Conservation (phyloP, 1,140 invertebrate species). For the Chlorops oryzae region DNA sequence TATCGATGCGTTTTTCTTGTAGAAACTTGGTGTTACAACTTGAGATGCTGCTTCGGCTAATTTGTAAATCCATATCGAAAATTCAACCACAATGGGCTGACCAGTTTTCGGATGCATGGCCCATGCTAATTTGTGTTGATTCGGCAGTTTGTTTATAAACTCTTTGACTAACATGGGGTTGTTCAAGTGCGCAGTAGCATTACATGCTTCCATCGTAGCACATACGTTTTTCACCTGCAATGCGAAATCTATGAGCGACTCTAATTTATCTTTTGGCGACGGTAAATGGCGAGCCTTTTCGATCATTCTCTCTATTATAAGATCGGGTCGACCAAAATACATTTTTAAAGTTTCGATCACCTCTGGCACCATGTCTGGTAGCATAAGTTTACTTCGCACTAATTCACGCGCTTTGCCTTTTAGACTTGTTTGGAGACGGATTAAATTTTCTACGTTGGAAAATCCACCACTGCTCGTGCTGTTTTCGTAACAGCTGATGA, state of each 20-base stretch:
- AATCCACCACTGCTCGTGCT: not conserved
- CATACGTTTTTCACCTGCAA: slow-evolving; percentile 6
- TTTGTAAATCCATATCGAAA: too few species aligned
- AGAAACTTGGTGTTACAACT: not conserved
- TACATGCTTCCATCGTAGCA: slow-evolving; percentile 7
- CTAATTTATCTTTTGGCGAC: slow-evolving; percentile 5
- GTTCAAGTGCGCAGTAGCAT: slow-evolving; percentile 4
- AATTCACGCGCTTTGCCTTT: not conserved
- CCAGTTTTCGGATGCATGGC: slow-evolving; percentile 4
- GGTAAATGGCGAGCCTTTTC: not conserved
- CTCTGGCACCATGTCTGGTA: not conserved
- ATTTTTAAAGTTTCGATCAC: slow-evolving; percentile 8
- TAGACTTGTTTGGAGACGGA: too few species aligned
- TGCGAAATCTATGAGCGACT: slow-evolving; percentile 3
- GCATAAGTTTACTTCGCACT: slow-evolving; percentile 2
- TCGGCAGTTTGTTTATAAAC: slow-evolving; percentile 8
- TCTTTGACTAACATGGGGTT: slow-evolving; percentile 4
- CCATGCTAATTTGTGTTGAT: slow-evolving; percentile 5
- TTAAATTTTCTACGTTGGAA: too few species aligned
- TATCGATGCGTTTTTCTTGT: not conserved
- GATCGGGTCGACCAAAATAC: slow-evolving; percentile 6
- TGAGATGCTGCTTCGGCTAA: not conserved
- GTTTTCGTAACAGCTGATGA: slow-evolving; percentile 9
- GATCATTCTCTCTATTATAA: slow-evolving; percentile 2
- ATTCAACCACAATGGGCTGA: not conserved